Percentiles rank a stretch among this genome's conserved stretches.
These are phyloP conservation scores for Trypoxylus dichotomus DNA, from an alignment of 1,140 invertebrate genomes.

Conservation along the genomic window DNA sequence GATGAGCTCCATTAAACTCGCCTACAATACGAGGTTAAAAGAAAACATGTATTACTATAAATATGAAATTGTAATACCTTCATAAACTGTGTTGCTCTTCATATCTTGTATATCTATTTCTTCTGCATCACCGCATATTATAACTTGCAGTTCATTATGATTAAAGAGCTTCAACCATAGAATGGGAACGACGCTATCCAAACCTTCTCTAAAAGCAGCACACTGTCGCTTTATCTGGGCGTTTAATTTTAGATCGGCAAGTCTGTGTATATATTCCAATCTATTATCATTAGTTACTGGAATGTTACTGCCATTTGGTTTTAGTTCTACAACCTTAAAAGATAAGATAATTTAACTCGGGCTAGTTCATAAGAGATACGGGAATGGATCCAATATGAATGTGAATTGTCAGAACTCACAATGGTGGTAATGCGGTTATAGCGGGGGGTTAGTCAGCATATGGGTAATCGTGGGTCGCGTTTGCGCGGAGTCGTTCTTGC, in stretches of 20 bases:
- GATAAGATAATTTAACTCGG: too few relatives aligned
- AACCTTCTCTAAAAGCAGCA: conserved; percentile 79
- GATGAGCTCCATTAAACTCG: conserved; percentile 80
- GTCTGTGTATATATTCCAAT: conserved; percentile 95
- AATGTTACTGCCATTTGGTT: conserved; percentile 86
- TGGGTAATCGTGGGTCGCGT: too few relatives aligned
- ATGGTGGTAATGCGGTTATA: too few relatives aligned
- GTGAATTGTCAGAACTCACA: too few relatives aligned
- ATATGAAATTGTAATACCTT: conserved; percentile 53
- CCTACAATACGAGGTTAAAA: conserved; percentile 56
- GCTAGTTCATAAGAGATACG: too few relatives aligned
- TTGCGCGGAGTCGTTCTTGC: too few relatives aligned
- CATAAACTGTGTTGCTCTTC: conserved; percentile 81
- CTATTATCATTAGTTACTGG: conserved; percentile 88
- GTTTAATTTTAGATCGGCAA: conserved; percentile 96
- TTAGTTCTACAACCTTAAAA: conserved; percentile 80
- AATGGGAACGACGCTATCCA: conserved; percentile 85
- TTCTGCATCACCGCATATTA: conserved; percentile 91
- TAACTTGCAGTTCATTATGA: conserved; percentile 88
- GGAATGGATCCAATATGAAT: too few relatives aligned
- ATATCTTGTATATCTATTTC: conserved; percentile 91
- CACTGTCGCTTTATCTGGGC: conserved; percentile 88
- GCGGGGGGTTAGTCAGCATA: too few relatives aligned
- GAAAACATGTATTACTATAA: background rate
- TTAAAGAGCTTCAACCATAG: conserved; percentile 96